Evolutionary conservation across 2,113 vertebrate species (phyloP).

Genomic region (Pelmatolapia mariae): DNA sequence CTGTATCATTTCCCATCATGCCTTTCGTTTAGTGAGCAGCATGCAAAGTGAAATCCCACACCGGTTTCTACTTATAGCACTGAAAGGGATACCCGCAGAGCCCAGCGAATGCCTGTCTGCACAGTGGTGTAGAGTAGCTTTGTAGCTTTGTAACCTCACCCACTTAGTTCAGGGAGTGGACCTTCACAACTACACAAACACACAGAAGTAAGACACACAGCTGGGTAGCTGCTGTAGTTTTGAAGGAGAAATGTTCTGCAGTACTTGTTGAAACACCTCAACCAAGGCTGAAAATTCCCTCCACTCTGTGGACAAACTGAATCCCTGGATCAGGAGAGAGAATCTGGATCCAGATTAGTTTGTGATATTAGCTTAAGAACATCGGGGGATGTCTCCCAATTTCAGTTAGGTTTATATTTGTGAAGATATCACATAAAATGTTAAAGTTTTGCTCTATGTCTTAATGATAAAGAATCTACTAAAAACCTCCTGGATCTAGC

Average conservation of each 20-base stretch:
- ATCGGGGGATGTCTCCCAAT: background rate
- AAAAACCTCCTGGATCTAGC: background rate
- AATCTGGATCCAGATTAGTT: background rate
- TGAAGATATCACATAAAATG: background rate
- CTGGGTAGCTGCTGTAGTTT: background rate
- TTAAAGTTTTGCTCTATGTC: background rate
- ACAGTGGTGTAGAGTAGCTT: slow-evolving; percentile 62
- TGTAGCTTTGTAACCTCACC: slow-evolving; percentile 50
- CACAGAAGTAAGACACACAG: slow-evolving; percentile 5
- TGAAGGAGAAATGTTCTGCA: background rate
- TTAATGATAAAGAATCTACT: background rate
- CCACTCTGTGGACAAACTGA: background rate
- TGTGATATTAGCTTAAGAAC: background rate
- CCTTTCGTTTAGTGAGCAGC: slow-evolving; percentile 28
- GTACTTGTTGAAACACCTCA: background rate
- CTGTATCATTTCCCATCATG: slow-evolving; percentile 52
- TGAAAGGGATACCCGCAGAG: slow-evolving; percentile 62
- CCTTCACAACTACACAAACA: slow-evolving; percentile 2
- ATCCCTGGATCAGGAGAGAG: background rate
- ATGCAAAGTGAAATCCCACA: slow-evolving; percentile 64
- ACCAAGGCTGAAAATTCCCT: background rate
- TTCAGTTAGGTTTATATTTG: background rate
- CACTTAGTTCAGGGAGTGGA: slow-evolving; percentile 16
- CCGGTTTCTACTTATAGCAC: slow-evolving; percentile 73
- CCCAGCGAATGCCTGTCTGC: slow-evolving; percentile 39